These are phyloP conservation scores for Noctuana brunneofusca DNA, from an alignment of 2,888 invertebrate genomes.

Conservation along the genomic window DNA sequence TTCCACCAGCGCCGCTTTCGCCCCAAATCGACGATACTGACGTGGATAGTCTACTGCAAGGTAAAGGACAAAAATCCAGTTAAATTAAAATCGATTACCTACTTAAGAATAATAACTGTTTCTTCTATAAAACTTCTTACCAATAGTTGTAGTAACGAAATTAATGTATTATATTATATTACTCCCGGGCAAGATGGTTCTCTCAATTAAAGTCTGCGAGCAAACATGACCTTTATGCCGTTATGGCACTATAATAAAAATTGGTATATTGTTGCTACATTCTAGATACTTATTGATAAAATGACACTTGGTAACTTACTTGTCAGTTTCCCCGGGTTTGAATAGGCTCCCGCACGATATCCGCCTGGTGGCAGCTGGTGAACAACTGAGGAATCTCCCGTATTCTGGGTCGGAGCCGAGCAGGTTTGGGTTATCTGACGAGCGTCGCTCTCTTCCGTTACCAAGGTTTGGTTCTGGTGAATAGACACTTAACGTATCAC, in stretches of 20 bases:
- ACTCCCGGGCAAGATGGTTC: no score
- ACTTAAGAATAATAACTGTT: no score
- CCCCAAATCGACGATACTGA: conserved; percentile 81
- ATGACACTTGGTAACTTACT: conserved; percentile 66
- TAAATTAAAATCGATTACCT: conserved; percentile 16
- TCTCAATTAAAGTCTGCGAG: no score
- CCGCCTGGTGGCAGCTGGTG: conserved; percentile 92
- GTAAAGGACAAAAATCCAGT: not conserved
- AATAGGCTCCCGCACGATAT: conserved; percentile 96
- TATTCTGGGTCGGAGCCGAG: conserved; percentile 85
- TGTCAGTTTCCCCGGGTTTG: conserved; percentile 87
- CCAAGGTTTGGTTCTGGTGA: conserved; percentile 74
- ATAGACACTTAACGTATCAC: conserved; percentile 70
- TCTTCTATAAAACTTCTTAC: no score
- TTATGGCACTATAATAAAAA: no score
- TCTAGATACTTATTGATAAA: no score
- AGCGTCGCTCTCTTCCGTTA: conserved; percentile 72
- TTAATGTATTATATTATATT: no score
- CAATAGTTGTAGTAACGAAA: not conserved
- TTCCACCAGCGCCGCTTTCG: conserved; percentile 59
- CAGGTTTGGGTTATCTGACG: conserved; percentile 84
- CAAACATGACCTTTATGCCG: no score
- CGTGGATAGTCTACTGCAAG: conserved; percentile 71
- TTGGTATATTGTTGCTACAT: no score
- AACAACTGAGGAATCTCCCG: conserved; percentile 86